These are phyloP conservation scores for Hydrozoanthus tunicans DNA, from an alignment of 64 coral and sea anemone species.

Conservation along the genomic window DNA sequence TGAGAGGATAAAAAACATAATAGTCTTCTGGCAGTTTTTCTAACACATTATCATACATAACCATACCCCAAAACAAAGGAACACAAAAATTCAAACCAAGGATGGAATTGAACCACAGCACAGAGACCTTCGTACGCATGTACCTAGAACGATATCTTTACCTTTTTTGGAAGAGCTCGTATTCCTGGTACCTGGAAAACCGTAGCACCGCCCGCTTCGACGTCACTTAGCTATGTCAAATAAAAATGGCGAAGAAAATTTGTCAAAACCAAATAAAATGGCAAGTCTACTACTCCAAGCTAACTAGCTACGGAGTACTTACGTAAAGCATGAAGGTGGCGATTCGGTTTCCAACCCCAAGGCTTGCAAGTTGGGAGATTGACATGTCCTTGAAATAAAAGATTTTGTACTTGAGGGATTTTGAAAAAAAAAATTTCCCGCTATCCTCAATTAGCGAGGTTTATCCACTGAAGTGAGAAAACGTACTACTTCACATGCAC, in stretches of 20 bases:
- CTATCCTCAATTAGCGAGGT: too few relatives aligned
- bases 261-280: neutral
- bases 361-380: slow-evolving; percentile 5
- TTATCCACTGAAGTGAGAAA: too few relatives aligned
- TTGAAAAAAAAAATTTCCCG: too few relatives aligned
- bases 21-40: too few relatives aligned
- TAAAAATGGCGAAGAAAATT: neutral
- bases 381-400: slow-evolving; percentile 33
- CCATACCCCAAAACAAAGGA: too few relatives aligned
- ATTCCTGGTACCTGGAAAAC: slow-evolving; percentile 20
- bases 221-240: slow-evolving; percentile 31
- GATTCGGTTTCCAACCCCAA: slow-evolving; percentile 49
- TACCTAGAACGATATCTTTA: neutral
- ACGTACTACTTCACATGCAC: too few relatives aligned
- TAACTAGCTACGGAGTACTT: neutral
- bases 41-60: too few relatives aligned
- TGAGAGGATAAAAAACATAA: too few relatives aligned
- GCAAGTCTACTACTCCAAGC: neutral
- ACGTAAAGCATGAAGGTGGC: slow-evolving; percentile 55
- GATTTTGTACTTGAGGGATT: too few relatives aligned
- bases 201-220: slow-evolving; percentile 36
- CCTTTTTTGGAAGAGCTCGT: slow-evolving; percentile 34
- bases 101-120: too few relatives aligned
- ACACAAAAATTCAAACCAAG: too few relatives aligned
- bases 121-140: too few relatives aligned